Evolutionary conservation across 2,888 invertebrate genomes (phyloP).

Genomic region (Protula sp.): DNA sequence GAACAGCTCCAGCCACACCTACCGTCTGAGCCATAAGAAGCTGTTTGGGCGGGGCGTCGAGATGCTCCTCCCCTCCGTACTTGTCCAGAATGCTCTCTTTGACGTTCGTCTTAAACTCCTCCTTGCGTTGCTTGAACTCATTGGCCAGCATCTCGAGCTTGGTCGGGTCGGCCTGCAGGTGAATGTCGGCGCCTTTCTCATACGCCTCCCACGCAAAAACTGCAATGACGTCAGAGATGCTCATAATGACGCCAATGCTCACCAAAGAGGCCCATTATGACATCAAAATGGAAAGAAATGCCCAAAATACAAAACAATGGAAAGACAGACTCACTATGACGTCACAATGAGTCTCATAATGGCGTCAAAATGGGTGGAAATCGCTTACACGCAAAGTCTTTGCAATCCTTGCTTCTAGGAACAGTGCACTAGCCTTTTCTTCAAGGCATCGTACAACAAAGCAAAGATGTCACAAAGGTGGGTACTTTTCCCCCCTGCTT

Average conservation of each 20-base stretch:
- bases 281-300: neutral
- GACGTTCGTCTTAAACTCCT: constrained; percentile 80
- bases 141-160: constrained; percentile 86
- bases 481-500: too few relatives aligned
- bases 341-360: too few relatives aligned
- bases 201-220: constrained; percentile 97
- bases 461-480: too few relatives aligned
- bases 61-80: constrained; percentile 91
- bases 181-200: constrained; percentile 57
- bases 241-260: neutral
- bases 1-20: too few relatives aligned
- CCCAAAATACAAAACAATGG: neutral
- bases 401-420: too few relatives aligned
- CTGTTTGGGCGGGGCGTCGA: constrained; percentile 77
- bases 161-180: constrained; percentile 91
- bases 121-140: constrained; percentile 84
- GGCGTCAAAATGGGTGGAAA: too few relatives aligned
- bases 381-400: too few relatives aligned
- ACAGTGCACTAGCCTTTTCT: too few relatives aligned
- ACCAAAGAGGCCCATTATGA: too few relatives aligned
- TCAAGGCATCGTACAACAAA: too few relatives aligned
- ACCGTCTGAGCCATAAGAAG: constrained; percentile 82
- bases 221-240: constrained; percentile 29
- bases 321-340: neutral
- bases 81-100: constrained; percentile 76